Percentiles rank a stretch among this genome's conserved stretches.
These are phyloP conservation scores for Drosophila sp. DNA, from an alignment of 1,140 invertebrate species.

Conservation along the genomic window DNA sequence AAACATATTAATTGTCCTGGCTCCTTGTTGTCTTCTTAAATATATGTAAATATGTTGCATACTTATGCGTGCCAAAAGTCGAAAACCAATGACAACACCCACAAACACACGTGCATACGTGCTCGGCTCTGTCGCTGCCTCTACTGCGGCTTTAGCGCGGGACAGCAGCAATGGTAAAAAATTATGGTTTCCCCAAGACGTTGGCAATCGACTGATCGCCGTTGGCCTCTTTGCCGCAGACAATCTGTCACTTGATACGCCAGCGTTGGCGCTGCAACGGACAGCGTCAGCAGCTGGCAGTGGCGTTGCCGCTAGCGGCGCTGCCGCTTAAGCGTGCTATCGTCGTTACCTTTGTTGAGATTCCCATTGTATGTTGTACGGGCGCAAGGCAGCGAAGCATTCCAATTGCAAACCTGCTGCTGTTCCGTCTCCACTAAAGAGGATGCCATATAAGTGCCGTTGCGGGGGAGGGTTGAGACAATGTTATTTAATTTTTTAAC, in stretches of 20 bases:
- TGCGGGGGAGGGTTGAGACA: constrained; percentile 20
- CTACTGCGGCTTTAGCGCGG: constrained; percentile 1
- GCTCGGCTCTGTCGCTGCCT: not conserved
- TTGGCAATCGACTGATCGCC: constrained; percentile 41
- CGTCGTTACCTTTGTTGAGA: constrained; percentile 64
- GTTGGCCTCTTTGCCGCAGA: constrained; percentile 75
- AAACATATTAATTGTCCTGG: not conserved
- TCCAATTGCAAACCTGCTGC: constrained; percentile 64
- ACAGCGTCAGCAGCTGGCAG: too few relatives aligned
- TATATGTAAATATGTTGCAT: not conserved
- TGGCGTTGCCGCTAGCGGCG: not conserved
- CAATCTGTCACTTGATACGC: constrained; percentile 78
- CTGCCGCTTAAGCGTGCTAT: constrained; percentile 51
- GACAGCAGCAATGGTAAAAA: constrained; percentile 21
- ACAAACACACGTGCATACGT: not conserved
- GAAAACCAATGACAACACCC: constrained; percentile 11
- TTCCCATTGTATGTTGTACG: constrained; percentile 78
- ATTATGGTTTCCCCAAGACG: constrained; percentile 72
- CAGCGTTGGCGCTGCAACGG: not conserved
- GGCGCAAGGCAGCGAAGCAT: constrained; percentile 77
- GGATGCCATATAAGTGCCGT: constrained; percentile 68
- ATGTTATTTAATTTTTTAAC: constrained; percentile 68
- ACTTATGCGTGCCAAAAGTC: constrained; percentile 2
- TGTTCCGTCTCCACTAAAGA: constrained; percentile 2
- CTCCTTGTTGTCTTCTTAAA: not conserved